These are phyloP conservation scores for Hyphantria cunea DNA, from an alignment of 1,140 invertebrate species.

Conservation along the genomic window DNA sequence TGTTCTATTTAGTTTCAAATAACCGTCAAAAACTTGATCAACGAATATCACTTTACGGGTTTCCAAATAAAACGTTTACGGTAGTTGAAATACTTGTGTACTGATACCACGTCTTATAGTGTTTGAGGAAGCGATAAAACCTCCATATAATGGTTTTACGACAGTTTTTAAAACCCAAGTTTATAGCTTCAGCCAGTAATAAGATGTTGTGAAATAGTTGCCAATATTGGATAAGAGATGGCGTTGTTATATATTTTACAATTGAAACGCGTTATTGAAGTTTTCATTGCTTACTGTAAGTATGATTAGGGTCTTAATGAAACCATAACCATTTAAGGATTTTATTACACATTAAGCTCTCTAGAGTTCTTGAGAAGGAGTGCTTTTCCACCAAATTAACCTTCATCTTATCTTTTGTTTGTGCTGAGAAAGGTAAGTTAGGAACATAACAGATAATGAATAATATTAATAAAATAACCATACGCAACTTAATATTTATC, in stretches of 20 bases:
- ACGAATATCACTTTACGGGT: slow-evolving; percentile 4
- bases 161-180: slow-evolving; percentile 6
- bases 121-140: slow-evolving; percentile 20
- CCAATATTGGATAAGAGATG: slow-evolving; percentile 18
- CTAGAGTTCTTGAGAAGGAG: too few relatives aligned
- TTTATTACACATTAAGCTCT: too few relatives aligned
- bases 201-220: slow-evolving; percentile 6
- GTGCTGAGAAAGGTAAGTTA: too few relatives aligned
- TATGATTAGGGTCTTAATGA: too few relatives aligned
- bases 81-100: slow-evolving; percentile 1
- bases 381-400: too few relatives aligned
- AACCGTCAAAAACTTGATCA: not conserved
- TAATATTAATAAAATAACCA: too few relatives aligned
- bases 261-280: slow-evolving; percentile 2
- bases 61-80: slow-evolving; percentile 14
- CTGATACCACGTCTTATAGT: slow-evolving; percentile 1
- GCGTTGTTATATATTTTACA: slow-evolving; percentile 2
- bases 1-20: too few relatives aligned
- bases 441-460: too few relatives aligned
- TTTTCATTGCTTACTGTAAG: not conserved
- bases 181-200: slow-evolving; percentile 10
- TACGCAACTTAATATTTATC: too few relatives aligned
- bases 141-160: slow-evolving; percentile 12
- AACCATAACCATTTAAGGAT: too few relatives aligned
- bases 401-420: too few relatives aligned